A percentile compares a stretch with the other conserved stretches of the same genome.
Conservation (phyloP, 2,797 vertebrate genomes). For the Pteronotus mesoamericanus region DNA sequence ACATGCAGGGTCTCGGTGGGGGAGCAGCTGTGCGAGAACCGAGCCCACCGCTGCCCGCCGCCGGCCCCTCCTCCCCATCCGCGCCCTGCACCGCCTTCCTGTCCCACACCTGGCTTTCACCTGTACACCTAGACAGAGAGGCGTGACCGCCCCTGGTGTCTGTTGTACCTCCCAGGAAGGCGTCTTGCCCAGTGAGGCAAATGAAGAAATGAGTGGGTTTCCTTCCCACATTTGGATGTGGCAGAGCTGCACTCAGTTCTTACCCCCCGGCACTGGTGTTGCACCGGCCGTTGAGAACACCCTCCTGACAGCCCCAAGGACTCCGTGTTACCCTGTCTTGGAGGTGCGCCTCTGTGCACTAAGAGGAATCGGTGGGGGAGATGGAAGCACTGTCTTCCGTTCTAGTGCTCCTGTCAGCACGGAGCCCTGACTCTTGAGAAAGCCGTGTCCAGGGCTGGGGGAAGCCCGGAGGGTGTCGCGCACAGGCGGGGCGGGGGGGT, state of each 20-base stretch:
- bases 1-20: neutral
- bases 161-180: rapidly evolving
- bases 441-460: neutral
- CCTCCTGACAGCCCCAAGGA: neutral
- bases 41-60: rapidly evolving
- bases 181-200: neutral
- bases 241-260: no score
- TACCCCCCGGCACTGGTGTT: no score
- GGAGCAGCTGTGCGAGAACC: rapidly evolving
- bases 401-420: neutral
- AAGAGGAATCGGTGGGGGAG: no score
- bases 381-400: neutral
- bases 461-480: no score
- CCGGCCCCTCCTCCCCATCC: no score
- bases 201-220: neutral
- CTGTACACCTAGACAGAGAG: neutral
- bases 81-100: rapidly evolving
- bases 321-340: neutral
- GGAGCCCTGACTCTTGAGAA: neutral
- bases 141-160: neutral
- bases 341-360: neutral
- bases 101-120: neutral
- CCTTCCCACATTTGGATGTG: neutral
- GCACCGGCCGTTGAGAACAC: neutral
- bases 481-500: rapidly evolving